These are phyloP conservation scores for Lasius fuliginosus DNA, from an alignment of 2,888 invertebrate genomes.

Conservation along the genomic window DNA sequence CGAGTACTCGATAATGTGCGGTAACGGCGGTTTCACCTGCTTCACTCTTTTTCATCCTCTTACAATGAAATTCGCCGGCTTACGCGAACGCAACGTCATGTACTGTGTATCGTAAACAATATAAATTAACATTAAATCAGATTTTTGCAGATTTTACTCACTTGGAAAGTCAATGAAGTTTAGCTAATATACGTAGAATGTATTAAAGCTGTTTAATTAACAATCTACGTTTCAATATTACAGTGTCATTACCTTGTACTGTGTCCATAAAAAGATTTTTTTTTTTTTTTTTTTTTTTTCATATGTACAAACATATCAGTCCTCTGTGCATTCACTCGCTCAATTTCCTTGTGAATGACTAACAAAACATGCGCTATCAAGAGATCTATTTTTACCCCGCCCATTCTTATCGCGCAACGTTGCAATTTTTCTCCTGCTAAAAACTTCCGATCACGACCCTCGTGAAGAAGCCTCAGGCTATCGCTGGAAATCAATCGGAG, in stretches of 20 bases:
- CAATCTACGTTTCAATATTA: neutral
- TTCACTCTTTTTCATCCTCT: constrained; percentile 9
- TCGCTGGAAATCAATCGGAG: constrained; percentile 1
- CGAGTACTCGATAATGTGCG: constrained; percentile 75
- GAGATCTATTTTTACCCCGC: neutral
- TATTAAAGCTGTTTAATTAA: neutral
- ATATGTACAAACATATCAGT: too few species aligned
- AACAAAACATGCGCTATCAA: neutral
- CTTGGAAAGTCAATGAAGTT: neutral
- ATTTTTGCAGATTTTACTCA: neutral
- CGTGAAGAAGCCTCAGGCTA: neutral
- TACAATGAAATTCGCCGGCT: constrained; percentile 6
- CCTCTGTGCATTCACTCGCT: neutral
- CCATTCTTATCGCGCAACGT: constrained; percentile 26
- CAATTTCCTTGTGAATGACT: constrained; percentile 12
- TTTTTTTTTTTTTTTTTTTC: neutral
- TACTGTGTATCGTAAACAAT: neutral
- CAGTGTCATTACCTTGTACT: neutral
- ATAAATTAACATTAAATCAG: neutral
- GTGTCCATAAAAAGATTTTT: neutral
- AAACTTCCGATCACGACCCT: neutral
- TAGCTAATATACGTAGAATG: neutral
- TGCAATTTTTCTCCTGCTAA: constrained; percentile 13
- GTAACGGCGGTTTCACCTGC: constrained; percentile 42
- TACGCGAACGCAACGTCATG: neutral